These are phyloP conservation scores for Chloromyia formosa DNA, from an alignment of 2,888 invertebrate species.

Conservation along the genomic window DNA sequence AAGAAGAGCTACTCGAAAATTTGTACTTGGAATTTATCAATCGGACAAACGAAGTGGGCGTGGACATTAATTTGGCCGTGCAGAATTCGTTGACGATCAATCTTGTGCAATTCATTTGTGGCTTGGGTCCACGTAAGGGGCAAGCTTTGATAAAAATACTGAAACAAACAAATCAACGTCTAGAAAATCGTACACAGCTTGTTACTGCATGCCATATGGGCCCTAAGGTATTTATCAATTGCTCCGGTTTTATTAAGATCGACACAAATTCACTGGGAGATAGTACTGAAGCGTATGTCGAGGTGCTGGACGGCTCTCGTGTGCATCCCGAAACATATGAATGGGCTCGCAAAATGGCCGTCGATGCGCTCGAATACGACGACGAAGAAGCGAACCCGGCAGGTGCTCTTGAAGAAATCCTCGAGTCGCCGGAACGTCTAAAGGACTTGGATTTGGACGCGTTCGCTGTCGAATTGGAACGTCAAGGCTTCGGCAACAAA, in stretches of 20 bases:
- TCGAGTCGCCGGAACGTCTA: constrained; percentile 92
- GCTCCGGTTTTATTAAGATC: constrained; percentile 98
- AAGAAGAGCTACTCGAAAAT: constrained; percentile 86
- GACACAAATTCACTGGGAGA: constrained; percentile 96
- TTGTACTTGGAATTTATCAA: constrained; percentile 92
- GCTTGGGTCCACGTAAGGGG: constrained; percentile 94
- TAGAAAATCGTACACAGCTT: constrained; percentile 94
- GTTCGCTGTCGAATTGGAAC: constrained; percentile 95
- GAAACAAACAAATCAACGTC: constrained; percentile 88
- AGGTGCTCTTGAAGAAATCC: constrained; percentile 95
- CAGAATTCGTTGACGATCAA: constrained; percentile 87
- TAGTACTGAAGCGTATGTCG: constrained; percentile 92
- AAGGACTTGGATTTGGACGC: constrained; percentile 98
- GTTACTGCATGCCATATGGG: constrained; percentile 97
- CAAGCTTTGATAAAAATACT: constrained; percentile 84
- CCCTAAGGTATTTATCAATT: constrained; percentile 98
- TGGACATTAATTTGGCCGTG: constrained; percentile 94
- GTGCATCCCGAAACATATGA: constrained; percentile 99
- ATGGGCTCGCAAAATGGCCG: constrained; percentile 99
- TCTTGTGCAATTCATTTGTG: constrained; percentile 95
- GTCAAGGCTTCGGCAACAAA: constrained; percentile 89
- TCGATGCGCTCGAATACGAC: constrained; percentile 97
- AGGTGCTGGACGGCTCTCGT: constrained; percentile 95
- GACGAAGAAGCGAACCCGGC: constrained; percentile 97
- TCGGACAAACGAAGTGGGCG: constrained; percentile 96